A percentile compares a stretch with the other conserved stretches of the same genome.
Evolutionary conservation across 1,140 invertebrate species (phyloP).

Genomic region (Apis laboriosa): DNA sequence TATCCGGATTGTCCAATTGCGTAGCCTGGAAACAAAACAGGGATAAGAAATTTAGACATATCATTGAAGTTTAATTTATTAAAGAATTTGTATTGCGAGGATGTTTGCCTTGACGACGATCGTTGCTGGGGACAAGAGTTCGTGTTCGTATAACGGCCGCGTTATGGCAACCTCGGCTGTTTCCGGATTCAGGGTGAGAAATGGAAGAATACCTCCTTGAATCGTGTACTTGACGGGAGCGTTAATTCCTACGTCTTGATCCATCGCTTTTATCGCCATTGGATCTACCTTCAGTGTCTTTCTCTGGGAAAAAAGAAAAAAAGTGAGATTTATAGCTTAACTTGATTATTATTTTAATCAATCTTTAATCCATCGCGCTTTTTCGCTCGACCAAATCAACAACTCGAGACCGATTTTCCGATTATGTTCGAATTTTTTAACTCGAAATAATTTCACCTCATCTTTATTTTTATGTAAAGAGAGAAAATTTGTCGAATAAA

Average conservation of each 20-base stretch:
- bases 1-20: slow-evolving; percentile 93
- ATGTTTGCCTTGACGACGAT: slow-evolving; percentile 85
- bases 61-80: background rate
- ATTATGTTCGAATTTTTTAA: background rate
- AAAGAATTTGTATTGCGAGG: background rate
- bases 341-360: background rate
- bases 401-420: too few species aligned
- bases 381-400: too few species aligned
- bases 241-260: slow-evolving; percentile 91
- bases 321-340: background rate
- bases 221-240: slow-evolving; percentile 87
- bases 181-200: slow-evolving; percentile 82
- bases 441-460: background rate
- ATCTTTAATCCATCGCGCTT: too few species aligned
- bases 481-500: too few species aligned
- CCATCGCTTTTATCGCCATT: slow-evolving; percentile 85
- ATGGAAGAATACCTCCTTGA: slow-evolving; percentile 79
- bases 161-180: slow-evolving; percentile 84
- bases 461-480: too few species aligned
- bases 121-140: slow-evolving; percentile 86
- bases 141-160: slow-evolving; percentile 83
- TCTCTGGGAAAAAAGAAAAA: slow-evolving; percentile 78
- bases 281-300: slow-evolving; percentile 83
- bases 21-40: slow-evolving; percentile 84
- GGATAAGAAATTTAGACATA: background rate